Conservation (phyloP, 53 echinoderm and acorn worm genomes). For the Echinarachnius parma region DNA sequence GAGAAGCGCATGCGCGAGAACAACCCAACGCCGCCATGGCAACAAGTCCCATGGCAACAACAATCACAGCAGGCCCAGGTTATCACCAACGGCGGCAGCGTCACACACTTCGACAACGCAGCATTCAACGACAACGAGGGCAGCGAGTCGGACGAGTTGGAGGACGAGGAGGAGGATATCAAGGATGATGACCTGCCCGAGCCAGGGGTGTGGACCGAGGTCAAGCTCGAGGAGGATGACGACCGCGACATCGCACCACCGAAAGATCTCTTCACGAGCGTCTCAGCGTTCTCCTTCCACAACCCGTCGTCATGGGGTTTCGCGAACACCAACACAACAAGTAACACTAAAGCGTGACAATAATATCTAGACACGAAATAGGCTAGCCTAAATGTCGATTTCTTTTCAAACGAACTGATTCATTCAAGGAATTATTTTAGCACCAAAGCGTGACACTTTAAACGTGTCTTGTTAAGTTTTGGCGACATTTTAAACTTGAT, state of each 20-base stretch:
- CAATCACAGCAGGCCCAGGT: no score
- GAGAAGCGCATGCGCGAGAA: slow-evolving; percentile 32
- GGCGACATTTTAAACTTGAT: no score
- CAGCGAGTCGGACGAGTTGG: slow-evolving; percentile 42
- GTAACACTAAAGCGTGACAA: no score
- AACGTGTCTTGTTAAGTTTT: no score
- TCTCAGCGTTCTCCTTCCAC: slow-evolving; percentile 32
- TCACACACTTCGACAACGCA: slow-evolving; percentile 28
- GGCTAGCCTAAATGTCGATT: no score
- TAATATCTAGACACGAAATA: no score
- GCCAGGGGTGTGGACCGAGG: slow-evolving; percentile 21
- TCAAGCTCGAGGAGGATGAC: slow-evolving; percentile 29
- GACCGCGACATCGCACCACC: slow-evolving; percentile 18
- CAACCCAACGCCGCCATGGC: slow-evolving; percentile 5
- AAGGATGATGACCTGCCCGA: background rate
- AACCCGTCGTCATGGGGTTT: slow-evolving; percentile 28
- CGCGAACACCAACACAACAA: no score
- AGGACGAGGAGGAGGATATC: slow-evolving; percentile 36
- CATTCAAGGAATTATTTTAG: no score
- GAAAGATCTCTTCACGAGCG: slow-evolving; percentile 23
- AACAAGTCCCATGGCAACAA: slow-evolving; percentile 7
- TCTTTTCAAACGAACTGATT: no score
- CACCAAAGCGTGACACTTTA: no score
- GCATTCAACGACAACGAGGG: slow-evolving; percentile 15
- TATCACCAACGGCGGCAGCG: background rate